Evolutionary conservation across 2,888 invertebrate genomes (phyloP), one percentile per base, ranked within the genome.

Genomic region (Latrodectus elegans): DNA sequence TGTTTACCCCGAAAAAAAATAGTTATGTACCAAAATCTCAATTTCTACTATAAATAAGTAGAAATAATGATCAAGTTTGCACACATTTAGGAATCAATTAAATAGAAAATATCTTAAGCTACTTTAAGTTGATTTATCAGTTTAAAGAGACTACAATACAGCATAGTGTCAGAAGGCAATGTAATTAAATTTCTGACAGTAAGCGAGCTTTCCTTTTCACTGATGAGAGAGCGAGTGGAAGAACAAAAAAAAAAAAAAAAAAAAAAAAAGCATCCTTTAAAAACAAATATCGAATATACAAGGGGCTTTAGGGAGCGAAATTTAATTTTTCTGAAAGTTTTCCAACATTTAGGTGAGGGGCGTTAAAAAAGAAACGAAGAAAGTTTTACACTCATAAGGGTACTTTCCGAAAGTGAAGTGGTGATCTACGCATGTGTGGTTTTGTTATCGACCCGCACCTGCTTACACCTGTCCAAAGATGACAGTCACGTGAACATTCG

Each of bases 401-500:
- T 52, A 52, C 53, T 73, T 78, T 26, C 26, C 55, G 60, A 12
- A 74, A 74, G 84, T 68, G 38, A 74, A 71, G 17, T 68, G 38
- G 26, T 68, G 80, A 53, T 71, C 55, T 74, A 76, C 74, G 86
- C 81, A 82, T 76, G 75, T 71, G 78, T 55, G 68, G 17, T 52
- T 67, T 22, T 72, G 49, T 51, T 22, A 87, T 87, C 86, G 86
- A 87, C 76, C 86, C 14, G 77, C 77, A 87, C 86, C 86, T 87
- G 86, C 65, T 72, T 77, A 80, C 86, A 86, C 86, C 86, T 86
- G 86, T 87, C 86, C 81, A 87, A 81, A 81, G 76, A 87, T 87
- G 86, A 87, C 81, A 87, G 72, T 87, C 86, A 87, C 86, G 81
- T 87, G 86, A 87, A 22, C 74, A 49, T 55, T 83, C 72, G 80